Percentiles rank a stretch among this genome's conserved stretches.
These are phyloP conservation scores for Cybosia mesomella DNA, from an alignment of 2,888 invertebrate genomes.

Conservation along the genomic window DNA sequence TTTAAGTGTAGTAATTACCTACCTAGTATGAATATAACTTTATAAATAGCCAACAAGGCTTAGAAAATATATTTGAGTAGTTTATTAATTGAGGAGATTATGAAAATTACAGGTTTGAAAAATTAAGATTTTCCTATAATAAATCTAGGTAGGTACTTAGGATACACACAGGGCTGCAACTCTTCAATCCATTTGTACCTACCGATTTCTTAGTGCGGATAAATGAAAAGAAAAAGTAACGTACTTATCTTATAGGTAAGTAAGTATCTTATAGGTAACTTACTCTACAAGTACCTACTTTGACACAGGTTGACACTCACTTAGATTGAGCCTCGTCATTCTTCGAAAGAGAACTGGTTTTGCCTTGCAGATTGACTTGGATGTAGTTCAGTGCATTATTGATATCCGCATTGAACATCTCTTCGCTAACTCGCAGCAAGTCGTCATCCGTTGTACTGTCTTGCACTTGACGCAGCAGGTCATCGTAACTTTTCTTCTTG, in stretches of 20 bases:
- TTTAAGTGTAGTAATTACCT: neutral
- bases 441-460: conserved; percentile 89
- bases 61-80: neutral
- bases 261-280: neutral
- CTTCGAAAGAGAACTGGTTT: conserved; percentile 89
- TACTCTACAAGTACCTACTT: neutral
- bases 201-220: neutral
- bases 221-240: too few species aligned
- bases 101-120: neutral
- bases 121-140: too few species aligned
- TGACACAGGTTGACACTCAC: conserved; percentile 82
- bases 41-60: neutral
- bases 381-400: conserved; percentile 92
- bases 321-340: conserved; percentile 91
- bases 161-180: neutral
- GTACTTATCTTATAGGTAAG: neutral
- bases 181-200: neutral
- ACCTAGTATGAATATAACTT: neutral
- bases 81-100: neutral
- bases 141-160: too few species aligned
- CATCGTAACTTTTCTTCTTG: conserved; percentile 82
- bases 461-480: conserved; percentile 76
- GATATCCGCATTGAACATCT: conserved; percentile 90
- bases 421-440: conserved; percentile 90
- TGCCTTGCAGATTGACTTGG: conserved; percentile 91